phyloP scores from a whole-genome alignment of 2,797 vertebrate genomes.

The Gymnoscopelus braueri region DNA sequence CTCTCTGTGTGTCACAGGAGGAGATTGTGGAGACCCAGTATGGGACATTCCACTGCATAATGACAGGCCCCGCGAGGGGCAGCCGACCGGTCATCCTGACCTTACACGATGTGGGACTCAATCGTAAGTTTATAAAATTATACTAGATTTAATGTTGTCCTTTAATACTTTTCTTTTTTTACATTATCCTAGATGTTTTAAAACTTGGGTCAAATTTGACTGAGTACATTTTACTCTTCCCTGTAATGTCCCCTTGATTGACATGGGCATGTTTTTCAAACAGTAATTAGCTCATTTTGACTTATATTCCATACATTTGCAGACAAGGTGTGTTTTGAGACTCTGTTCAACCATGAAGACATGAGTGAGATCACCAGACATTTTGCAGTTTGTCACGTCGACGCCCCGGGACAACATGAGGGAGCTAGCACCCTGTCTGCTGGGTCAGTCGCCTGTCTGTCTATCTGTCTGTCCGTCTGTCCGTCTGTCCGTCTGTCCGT shows the following conservation, averaged over 20 bases:
- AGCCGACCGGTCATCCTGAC: conserved; percentile 92
- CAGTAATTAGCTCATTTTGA: too few relatives aligned
- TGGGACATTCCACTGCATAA: conserved; percentile 88
- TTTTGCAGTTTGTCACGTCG: conserved; percentile 92
- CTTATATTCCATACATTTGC: neutral
- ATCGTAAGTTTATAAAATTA: conserved; percentile 81
- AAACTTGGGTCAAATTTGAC: too few relatives aligned
- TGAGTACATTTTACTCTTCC: too few relatives aligned
- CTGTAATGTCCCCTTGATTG: too few relatives aligned
- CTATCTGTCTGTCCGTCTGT: neutral
- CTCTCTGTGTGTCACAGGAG: conserved; percentile 79
- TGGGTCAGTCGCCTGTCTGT: conserved; percentile 75
- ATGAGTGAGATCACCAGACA: conserved; percentile 94
- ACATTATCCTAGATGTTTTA: too few relatives aligned
- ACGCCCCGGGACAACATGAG: conserved; percentile 94
- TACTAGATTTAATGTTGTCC: too few relatives aligned
- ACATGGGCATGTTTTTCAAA: too few relatives aligned
- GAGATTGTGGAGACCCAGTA: conserved; percentile 91
- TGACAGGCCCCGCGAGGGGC: conserved; percentile 83
- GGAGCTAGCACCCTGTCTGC: conserved; percentile 86
- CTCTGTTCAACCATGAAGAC: conserved; percentile 91
- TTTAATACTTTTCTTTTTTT: too few relatives aligned
- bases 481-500: neutral
- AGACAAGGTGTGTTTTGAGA: conserved; percentile 94
- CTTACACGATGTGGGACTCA: conserved; percentile 93